Conservation (phyloP, 2,113 vertebrate species). For the Myxocyprinus asiaticus region DNA sequence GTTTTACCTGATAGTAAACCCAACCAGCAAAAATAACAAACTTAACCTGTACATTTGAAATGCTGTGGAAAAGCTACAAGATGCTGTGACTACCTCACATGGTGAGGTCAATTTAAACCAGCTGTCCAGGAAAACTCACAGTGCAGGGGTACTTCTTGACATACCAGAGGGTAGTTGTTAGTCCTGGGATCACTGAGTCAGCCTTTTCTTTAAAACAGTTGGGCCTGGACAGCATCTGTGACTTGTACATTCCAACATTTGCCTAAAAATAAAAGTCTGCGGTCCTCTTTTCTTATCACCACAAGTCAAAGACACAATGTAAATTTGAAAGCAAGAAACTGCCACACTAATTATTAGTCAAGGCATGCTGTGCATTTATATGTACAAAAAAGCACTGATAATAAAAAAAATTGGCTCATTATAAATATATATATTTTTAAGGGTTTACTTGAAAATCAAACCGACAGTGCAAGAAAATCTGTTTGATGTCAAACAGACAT, state of each 20-base stretch:
- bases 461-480: not conserved
- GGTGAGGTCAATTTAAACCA: conserved; percentile 35
- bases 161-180: conserved; percentile 47
- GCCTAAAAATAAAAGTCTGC: conserved; percentile 2
- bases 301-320: not conserved
- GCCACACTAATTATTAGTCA: not conserved
- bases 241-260: conserved; percentile 29
- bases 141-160: conserved; percentile 24
- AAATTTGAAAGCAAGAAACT: not conserved
- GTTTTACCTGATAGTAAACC: conserved; percentile 26
- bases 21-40: conserved; percentile 19
- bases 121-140: not conserved
- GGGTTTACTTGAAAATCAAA: too few species aligned
- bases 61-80: not conserved
- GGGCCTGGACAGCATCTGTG: conserved; percentile 22
- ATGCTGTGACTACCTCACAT: not conserved
- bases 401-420: too few species aligned
- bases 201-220: conserved; percentile 47
- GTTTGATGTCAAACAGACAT: not conserved
- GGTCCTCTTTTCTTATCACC: not conserved
- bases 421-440: too few species aligned
- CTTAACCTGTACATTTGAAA: not conserved
- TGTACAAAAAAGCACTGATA: not conserved
- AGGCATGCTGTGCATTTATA: not conserved
- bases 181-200: conserved; percentile 35